Evolutionary conservation across 2,888 invertebrate species (phyloP).

Genomic region (Callyntrura guangdongensis): DNA sequence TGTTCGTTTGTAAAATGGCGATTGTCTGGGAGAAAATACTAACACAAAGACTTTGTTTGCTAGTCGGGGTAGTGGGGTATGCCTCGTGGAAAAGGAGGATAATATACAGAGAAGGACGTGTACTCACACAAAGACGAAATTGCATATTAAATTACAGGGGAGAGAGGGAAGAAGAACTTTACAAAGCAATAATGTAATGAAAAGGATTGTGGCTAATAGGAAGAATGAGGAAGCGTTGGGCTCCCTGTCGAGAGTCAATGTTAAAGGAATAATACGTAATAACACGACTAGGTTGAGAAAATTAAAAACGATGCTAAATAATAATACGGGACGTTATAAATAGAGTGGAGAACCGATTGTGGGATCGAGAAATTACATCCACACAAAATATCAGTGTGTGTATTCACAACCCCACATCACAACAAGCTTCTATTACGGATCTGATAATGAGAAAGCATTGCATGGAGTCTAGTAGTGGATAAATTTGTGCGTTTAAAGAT

Average conservation of each 20-base stretch:
- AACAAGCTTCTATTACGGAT: neutral
- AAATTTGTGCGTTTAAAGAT: neutral
- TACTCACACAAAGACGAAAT: slow-evolving; percentile 48
- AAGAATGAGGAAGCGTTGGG: slow-evolving; percentile 72
- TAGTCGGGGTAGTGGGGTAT: slow-evolving; percentile 1
- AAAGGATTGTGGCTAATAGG: slow-evolving; percentile 75
- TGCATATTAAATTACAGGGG: slow-evolving; percentile 76
- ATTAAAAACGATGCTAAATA: slow-evolving; percentile 74
- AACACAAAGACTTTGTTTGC: slow-evolving; percentile 59
- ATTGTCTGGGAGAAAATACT: slow-evolving; percentile 50
- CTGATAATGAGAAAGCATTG: slow-evolving; percentile 16
- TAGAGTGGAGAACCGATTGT: slow-evolving; percentile 4
- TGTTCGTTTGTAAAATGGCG: slow-evolving; percentile 45
- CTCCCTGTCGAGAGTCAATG: slow-evolving; percentile 75
- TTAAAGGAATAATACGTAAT: slow-evolving; percentile 50
- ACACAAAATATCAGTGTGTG: neutral
- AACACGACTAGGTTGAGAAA: slow-evolving; percentile 60
- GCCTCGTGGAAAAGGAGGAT: neutral
- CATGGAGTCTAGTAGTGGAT: neutral
- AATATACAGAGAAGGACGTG: neutral
- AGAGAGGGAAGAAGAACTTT: slow-evolving; percentile 49
- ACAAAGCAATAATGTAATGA: slow-evolving; percentile 72
- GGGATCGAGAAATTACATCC: slow-evolving; percentile 1
- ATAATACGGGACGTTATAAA: slow-evolving; percentile 40
- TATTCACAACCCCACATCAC: neutral